Evolutionary conservation across 1,140 invertebrate species (phyloP).

Genomic region (Mactra quadrangularis): DNA sequence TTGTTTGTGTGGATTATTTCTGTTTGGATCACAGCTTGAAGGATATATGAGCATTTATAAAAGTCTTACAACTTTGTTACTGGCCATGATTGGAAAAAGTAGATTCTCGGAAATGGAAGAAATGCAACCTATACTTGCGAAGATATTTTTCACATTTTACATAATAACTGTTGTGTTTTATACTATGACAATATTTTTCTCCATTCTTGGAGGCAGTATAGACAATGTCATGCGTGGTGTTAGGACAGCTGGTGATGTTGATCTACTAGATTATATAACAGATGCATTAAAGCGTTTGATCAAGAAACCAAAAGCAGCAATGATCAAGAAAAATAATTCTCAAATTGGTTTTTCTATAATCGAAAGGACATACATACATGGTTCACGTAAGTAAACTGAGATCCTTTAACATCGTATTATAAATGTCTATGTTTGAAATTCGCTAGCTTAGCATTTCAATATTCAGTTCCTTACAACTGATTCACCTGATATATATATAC

Average conservation of each 20-base stretch:
- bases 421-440: too few relatives aligned
- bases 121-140: slow-evolving; percentile 86
- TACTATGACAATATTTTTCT: slow-evolving; percentile 91
- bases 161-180: slow-evolving; percentile 92
- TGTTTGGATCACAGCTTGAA: slow-evolving; percentile 41
- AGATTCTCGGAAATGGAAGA: slow-evolving; percentile 88
- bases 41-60: slow-evolving; percentile 33
- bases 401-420: too few relatives aligned
- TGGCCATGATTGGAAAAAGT: slow-evolving; percentile 90
- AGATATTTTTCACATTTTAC: slow-evolving; percentile 89
- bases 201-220: slow-evolving; percentile 86
- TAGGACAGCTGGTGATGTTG: background rate
- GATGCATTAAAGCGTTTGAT: too few relatives aligned
- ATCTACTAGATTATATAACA: slow-evolving; percentile 9
- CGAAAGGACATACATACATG: too few relatives aligned
- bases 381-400: too few relatives aligned
- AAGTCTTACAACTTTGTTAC: slow-evolving; percentile 85
- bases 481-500: too few relatives aligned
- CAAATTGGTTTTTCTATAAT: too few relatives aligned
- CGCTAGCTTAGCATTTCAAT: too few relatives aligned
- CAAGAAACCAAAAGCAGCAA: too few relatives aligned
- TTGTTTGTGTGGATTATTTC: slow-evolving; percentile 20
- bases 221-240: slow-evolving; percentile 4
- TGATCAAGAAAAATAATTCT: too few relatives aligned
- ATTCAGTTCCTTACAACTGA: too few relatives aligned